Evolutionary conservation across 1,140 invertebrate genomes (phyloP).

Genomic region (Ganaspis sp.): DNA sequence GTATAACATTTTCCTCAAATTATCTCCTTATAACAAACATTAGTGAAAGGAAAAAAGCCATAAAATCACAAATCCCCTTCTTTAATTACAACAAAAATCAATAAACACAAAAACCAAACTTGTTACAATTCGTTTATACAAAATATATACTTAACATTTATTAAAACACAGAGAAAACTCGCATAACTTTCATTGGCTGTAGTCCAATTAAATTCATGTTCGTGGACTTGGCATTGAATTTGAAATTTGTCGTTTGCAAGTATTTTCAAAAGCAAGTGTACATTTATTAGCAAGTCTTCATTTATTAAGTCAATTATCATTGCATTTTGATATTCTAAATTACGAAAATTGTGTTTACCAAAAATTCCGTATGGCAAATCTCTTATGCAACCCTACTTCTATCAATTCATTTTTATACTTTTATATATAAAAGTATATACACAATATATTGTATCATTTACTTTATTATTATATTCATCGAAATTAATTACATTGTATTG

Average conservation of each 20-base stretch:
- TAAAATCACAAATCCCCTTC: neutral
- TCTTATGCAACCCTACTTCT: no score
- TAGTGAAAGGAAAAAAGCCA: neutral
- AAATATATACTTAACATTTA: neutral
- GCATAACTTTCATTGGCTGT: slow-evolving; percentile 50
- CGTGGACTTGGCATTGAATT: slow-evolving; percentile 58
- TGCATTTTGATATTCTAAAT: neutral
- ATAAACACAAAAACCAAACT: no score
- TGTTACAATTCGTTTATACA: neutral
- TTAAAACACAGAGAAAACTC: slow-evolving; percentile 30
- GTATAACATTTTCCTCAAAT: no score
- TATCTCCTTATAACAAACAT: no score
- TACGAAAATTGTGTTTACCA: neutral
- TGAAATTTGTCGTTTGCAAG: slow-evolving; percentile 41
- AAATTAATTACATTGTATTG: no score
- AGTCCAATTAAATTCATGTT: slow-evolving; percentile 54
- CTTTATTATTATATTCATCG: no score
- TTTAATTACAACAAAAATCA: no score
- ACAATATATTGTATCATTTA: no score
- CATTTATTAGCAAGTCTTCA: neutral
- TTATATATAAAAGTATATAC: no score
- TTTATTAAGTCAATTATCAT: neutral
- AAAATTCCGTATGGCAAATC: no score
- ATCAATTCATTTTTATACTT: no score
- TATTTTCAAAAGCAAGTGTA: slow-evolving; percentile 48